Conservation (phyloP, 2,113 vertebrate genomes). For the Trichechus manatus region DNA sequence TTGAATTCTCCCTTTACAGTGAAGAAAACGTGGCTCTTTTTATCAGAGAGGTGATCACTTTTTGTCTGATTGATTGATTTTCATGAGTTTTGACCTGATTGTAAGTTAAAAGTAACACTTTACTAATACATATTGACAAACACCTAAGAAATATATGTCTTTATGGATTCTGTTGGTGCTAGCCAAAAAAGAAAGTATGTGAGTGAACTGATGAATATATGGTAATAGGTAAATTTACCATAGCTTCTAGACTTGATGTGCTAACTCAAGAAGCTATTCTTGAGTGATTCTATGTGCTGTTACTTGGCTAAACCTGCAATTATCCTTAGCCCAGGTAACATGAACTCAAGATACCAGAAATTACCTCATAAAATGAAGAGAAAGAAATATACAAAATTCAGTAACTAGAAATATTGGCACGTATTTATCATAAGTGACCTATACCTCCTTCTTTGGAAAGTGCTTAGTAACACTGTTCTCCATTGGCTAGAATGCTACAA, state of each 20-base stretch:
- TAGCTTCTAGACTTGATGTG: not conserved
- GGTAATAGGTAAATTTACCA: not conserved
- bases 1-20: not conserved
- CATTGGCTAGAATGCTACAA: not conserved
- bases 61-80: not conserved
- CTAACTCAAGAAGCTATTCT: not conserved
- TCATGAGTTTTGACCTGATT: not conserved
- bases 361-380: not conserved
- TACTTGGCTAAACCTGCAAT: not conserved
- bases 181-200: not conserved
- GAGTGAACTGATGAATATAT: not conserved
- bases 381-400: not conserved
- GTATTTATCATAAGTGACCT: not conserved
- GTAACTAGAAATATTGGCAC: not conserved
- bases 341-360: not conserved
- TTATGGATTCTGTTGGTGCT: not conserved
- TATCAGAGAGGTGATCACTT: not conserved
- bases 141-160: not conserved
- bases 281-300: not conserved
- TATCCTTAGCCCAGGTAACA: not conserved
- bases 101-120: not conserved
- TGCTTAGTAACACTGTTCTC: not conserved
- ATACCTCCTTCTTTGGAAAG: not conserved
- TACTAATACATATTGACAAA: not conserved
- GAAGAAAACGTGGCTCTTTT: not conserved